phyloP scores from a whole-genome alignment of 2,888 invertebrate species.

The Leucophenga montana region DNA sequence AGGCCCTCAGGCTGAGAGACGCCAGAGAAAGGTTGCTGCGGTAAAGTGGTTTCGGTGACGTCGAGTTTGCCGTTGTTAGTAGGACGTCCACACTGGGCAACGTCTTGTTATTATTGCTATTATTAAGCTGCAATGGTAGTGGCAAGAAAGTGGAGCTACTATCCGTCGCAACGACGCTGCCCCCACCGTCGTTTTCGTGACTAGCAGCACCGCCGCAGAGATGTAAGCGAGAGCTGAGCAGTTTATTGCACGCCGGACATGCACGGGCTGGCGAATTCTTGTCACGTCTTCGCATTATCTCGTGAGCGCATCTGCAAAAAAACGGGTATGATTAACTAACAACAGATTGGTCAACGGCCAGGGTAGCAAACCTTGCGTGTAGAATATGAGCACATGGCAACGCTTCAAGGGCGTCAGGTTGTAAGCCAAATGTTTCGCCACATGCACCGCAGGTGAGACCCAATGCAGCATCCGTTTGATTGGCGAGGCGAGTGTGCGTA shows the following conservation, averaged over 20 bases:
- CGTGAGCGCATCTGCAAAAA: constrained; percentile 77
- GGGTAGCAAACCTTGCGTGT: constrained; percentile 84
- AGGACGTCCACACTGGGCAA: constrained; percentile 57
- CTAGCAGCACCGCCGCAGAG: constrained; percentile 66
- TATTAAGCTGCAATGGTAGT: constrained; percentile 9
- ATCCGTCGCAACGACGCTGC: constrained; percentile 34
- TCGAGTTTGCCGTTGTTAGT: constrained; percentile 46
- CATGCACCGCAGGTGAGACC: constrained; percentile 88
- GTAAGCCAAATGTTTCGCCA: constrained; percentile 82
- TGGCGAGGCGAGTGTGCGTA: constrained; percentile 78
- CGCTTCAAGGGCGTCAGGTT: constrained; percentile 83
- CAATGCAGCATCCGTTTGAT: constrained; percentile 81
- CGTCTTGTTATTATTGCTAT: constrained; percentile 49
- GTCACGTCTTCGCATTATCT: constrained; percentile 77
- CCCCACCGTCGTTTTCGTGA: constrained; percentile 42
- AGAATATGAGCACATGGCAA: constrained; percentile 91
- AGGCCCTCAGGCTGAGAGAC: constrained; percentile 71
- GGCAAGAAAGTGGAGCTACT: constrained; percentile 29
- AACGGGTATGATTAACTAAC: not conserved
- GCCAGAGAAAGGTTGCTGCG: constrained; percentile 72
- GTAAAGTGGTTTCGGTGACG: constrained; percentile 66
- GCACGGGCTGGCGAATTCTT: constrained; percentile 79
- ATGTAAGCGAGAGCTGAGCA: constrained; percentile 79
- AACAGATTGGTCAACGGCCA: not conserved
- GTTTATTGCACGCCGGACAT: constrained; percentile 82